Evolutionary conservation across 2,888 invertebrate species (phyloP), one percentile per base, ranked within the genome.

Genomic region (Drosophila kuntzei): DNA sequence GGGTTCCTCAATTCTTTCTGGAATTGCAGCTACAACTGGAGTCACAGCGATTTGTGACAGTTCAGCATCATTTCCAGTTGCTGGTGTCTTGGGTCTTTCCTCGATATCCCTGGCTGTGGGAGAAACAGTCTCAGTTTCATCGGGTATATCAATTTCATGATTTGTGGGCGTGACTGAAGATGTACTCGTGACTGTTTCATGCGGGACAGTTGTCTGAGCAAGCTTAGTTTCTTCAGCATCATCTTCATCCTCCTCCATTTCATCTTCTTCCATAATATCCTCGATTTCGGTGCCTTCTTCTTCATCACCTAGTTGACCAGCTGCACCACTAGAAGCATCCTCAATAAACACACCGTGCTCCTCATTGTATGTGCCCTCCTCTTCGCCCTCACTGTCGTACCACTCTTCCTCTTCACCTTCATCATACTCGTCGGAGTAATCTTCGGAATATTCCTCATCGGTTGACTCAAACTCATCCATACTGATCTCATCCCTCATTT

Each of bases 401-500:
- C 86, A 87, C n/a, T 82, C 89, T 14, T 91, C 90, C 27, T 91
- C 90, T 27, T 84, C 90, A 5, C 85, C 87, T 16, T 90, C 89
- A 22, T 90, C 90, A 25, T 94, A 94, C 74, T 94, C 94, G 70
- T 94, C 94, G 29, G 92, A 92, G 80, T 92, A 92, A 7, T 93
- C 93, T 78, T 93, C 93, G 54, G 93, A 93, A 59, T 93, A 93
- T 14, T 93, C 93, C 2, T 89, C 91, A 18, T 90, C 91, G n/a
- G 90, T 87, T 1, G 92, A 92, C 47, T 91, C 91, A 62, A 91
- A 92, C 29, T 92, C 91, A 44, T 93, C 94, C 79, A 95, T 94
- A 89, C 94, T 94, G 36, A 95, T 94, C 93, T 95, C 95, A 79
- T 94, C 94, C 87, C 94, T 94, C 95, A 95, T 95, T 91, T 94